phyloP scores from a whole-genome alignment of 2,888 invertebrate genomes.

The Dicyrtoma fusca region DNA sequence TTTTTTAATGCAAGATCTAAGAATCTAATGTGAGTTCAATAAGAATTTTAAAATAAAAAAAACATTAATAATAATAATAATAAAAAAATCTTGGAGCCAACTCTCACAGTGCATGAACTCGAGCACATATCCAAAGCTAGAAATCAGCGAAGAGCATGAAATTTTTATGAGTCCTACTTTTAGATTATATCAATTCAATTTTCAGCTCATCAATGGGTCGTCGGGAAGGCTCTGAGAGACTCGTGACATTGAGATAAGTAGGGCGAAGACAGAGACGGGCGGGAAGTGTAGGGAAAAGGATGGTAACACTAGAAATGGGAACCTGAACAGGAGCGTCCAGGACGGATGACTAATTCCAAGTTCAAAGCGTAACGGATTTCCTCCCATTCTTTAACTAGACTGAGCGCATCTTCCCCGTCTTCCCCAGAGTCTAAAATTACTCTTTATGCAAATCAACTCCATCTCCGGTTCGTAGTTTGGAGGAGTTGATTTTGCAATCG shows the following conservation, averaged over 20 bases:
- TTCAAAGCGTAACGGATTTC: slow-evolving; percentile 13
- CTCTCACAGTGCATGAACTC: no score
- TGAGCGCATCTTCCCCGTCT: neutral
- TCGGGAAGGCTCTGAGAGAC: neutral
- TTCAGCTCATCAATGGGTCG: slow-evolving; percentile 25
- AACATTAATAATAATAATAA: no score
- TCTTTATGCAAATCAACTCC: slow-evolving; percentile 23
- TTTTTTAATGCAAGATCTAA: no score
- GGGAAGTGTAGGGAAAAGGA: neutral
- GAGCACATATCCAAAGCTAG: no score
- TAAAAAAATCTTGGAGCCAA: no score
- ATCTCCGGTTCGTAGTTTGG: neutral
- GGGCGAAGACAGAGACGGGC: neutral
- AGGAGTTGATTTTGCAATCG: neutral
- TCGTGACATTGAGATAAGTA: neutral
- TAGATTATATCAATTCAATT: slow-evolving; percentile 22
- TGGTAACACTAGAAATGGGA: neutral
- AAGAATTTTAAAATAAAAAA: no score
- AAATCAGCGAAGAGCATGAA: no score
- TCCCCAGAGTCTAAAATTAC: slow-evolving; percentile 12
- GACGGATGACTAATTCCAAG: slow-evolving; percentile 2
- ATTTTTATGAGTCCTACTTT: neutral
- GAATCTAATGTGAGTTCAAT: no score
- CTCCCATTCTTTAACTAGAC: slow-evolving; percentile 13
- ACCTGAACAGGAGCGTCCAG: neutral